These are phyloP conservation scores for Saccostrea glomerata DNA, from an alignment of 1,140 invertebrate species.

Conservation along the genomic window DNA sequence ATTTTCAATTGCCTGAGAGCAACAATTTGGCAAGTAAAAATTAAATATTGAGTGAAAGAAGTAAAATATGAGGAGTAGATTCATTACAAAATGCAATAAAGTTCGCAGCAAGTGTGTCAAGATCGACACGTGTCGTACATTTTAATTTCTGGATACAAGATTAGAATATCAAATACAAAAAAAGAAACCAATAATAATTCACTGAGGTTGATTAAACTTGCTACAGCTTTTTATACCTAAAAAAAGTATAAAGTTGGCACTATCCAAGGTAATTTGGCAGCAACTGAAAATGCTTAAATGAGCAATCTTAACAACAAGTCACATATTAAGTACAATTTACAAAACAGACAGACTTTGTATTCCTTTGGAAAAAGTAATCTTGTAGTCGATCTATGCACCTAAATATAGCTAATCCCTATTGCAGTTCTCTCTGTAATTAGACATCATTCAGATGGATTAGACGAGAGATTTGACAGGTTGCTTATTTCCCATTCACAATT, in stretches of 20 bases:
- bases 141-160: too few species aligned
- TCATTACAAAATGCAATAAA: too few species aligned
- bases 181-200: neutral
- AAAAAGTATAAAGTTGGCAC: neutral
- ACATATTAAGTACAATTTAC: constrained; percentile 6
- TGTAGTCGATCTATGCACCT: neutral
- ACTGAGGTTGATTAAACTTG: neutral
- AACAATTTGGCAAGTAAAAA: too few species aligned
- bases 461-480: neutral
- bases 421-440: neutral
- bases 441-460: neutral
- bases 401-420: neutral
- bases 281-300: neutral
- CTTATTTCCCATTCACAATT: neutral
- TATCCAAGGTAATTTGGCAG: neutral
- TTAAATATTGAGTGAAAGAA: too few species aligned
- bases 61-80: too few species aligned
- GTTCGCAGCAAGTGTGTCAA: too few species aligned
- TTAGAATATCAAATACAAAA: too few species aligned
- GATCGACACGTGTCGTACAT: too few species aligned
- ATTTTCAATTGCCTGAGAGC: too few species aligned
- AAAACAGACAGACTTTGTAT: neutral
- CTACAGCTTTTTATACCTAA: neutral
- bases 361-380: neutral
- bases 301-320: neutral